Percentiles rank a stretch among this genome's conserved stretches.
Conservation (phyloP, 2,797 vertebrate species). For the Lophius americanus region DNA sequence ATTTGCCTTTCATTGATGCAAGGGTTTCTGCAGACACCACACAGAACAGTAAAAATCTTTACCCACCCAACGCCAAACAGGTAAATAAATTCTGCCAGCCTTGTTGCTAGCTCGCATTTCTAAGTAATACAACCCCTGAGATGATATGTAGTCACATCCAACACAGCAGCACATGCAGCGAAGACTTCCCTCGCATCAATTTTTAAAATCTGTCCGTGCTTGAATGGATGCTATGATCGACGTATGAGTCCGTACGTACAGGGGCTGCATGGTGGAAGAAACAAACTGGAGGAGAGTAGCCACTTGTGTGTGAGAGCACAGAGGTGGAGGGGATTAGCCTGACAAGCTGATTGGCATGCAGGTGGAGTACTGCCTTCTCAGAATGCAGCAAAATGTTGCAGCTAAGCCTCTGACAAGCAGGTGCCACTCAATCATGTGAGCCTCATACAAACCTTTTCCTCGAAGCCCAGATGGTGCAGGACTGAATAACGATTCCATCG, state of each 20-base stretch:
- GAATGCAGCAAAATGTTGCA: constrained; percentile 87
- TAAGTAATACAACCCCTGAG: constrained; percentile 44
- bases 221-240: constrained; percentile 37
- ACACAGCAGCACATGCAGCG: constrained; percentile 24
- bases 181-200: constrained; percentile 55
- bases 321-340: constrained; percentile 71
- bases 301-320: constrained; percentile 42
- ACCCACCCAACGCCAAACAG: constrained; percentile 27
- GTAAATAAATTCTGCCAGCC: constrained; percentile 62
- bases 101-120: constrained; percentile 49
- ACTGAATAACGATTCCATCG: constrained; percentile 79
- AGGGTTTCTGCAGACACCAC: constrained; percentile 57
- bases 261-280: constrained; percentile 39
- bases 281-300: constrained; percentile 20
- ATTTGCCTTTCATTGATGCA: constrained; percentile 34
- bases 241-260: constrained; percentile 50
- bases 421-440: constrained; percentile 86
- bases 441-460: constrained; percentile 70
- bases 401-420: constrained; percentile 86
- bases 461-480: constrained; percentile 84
- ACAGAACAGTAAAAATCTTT: constrained; percentile 41
- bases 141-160: constrained; percentile 35
- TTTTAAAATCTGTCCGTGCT: constrained; percentile 35
- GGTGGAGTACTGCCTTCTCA: constrained; percentile 76
- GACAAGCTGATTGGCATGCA: constrained; percentile 87